These are phyloP conservation scores for Zophobas atratus DNA, from an alignment of 1,140 invertebrate species.

Conservation along the genomic window DNA sequence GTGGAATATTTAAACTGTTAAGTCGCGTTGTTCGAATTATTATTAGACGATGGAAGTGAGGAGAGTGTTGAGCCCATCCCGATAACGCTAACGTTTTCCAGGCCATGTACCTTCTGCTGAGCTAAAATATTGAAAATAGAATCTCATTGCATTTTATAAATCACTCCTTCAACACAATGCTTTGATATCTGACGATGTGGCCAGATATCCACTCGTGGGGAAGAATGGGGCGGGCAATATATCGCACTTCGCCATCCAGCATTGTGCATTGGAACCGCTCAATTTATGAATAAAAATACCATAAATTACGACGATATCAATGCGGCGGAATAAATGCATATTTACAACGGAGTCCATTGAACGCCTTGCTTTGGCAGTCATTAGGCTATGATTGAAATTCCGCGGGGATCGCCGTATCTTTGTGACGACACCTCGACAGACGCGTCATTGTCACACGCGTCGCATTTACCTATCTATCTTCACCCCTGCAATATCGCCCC, in stretches of 20 bases:
- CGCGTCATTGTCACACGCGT: background rate
- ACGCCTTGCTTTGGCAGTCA: conserved; percentile 53
- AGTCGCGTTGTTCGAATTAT: no score
- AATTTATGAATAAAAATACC: conserved; percentile 65
- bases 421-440: conserved; percentile 13
- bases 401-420: conserved; percentile 35
- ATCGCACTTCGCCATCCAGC: conserved; percentile 56
- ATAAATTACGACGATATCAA: conserved; percentile 61
- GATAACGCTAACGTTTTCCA: conserved; percentile 55
- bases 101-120: conserved; percentile 52
- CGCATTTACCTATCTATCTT: conserved; percentile 13
- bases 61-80: background rate
- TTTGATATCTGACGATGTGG: conserved; percentile 58
- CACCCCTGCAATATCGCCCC: background rate
- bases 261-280: conserved; percentile 60
- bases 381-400: conserved; percentile 61
- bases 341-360: conserved; percentile 57
- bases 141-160: conserved; percentile 62
- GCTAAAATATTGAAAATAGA: conserved; percentile 59
- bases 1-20: no score
- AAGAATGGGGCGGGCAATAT: conserved; percentile 61
- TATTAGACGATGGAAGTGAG: no score
- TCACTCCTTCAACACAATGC: conserved; percentile 60
- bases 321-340: conserved; percentile 61
- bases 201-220: conserved; percentile 59